These are phyloP conservation scores for Amblyraja radiata DNA, from an alignment of 2,797 vertebrate species.

Conservation along the genomic window DNA sequence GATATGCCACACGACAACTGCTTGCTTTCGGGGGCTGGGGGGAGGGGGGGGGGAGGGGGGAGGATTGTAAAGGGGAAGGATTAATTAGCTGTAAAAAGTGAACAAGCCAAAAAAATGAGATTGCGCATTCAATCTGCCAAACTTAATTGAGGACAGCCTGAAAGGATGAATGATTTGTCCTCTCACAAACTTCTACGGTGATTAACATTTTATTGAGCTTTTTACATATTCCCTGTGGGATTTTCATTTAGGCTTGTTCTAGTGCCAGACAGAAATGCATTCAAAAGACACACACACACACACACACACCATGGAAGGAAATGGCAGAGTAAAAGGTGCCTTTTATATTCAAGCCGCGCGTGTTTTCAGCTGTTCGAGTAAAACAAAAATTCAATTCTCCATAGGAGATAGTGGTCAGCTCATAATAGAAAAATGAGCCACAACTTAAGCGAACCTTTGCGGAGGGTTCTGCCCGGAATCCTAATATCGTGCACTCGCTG, in stretches of 20 bases:
- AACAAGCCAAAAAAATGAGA: not conserved
- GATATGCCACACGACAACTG: not conserved
- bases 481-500: too few species aligned
- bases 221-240: not conserved
- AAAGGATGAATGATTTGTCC: not conserved
- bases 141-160: not conserved
- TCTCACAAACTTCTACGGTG: not conserved
- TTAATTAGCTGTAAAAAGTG: not conserved
- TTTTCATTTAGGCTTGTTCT: not conserved
- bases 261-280: not conserved
- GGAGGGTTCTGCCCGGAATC: too few species aligned
- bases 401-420: not conserved
- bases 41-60: not conserved
- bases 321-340: not conserved
- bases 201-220: constrained; percentile 19
- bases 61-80: not conserved
- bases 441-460: too few species aligned
- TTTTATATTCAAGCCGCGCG: not conserved
- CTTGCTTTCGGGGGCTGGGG: not conserved
- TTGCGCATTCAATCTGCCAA: not conserved
- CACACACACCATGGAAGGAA: not conserved
- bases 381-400: not conserved
- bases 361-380: not conserved
- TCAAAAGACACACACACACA: not conserved
- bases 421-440: not conserved